Evolutionary conservation across 2,797 vertebrate species (phyloP).

Genomic region (Iguana delicatissima): DNA sequence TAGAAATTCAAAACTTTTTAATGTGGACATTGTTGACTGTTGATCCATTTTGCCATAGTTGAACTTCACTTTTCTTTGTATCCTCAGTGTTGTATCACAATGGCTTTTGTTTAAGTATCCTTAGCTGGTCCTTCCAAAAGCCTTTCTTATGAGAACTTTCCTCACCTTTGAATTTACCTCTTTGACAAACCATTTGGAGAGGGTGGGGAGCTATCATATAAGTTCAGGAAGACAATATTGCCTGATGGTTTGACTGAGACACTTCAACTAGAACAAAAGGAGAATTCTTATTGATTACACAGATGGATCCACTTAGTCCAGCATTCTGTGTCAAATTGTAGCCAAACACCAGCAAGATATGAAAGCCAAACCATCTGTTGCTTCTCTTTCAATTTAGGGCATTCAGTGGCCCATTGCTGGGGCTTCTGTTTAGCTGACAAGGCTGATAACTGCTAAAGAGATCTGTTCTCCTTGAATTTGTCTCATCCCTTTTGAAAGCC

Average conservation of each 20-base stretch:
- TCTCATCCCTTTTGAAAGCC: not conserved
- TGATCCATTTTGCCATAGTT: not conserved
- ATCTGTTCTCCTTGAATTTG: not conserved
- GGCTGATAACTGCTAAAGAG: not conserved
- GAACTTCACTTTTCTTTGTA: not conserved
- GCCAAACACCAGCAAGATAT: not conserved
- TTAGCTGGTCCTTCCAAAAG: not conserved
- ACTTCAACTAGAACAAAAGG: not conserved
- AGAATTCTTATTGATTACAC: not conserved
- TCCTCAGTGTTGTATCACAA: not conserved
- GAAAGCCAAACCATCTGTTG: not conserved
- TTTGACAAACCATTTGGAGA: not conserved
- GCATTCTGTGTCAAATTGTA: not conserved
- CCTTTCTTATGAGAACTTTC: not conserved
- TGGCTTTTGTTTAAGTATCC: not conserved
- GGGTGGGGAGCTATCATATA: not conserved
- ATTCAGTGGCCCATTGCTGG: not conserved
- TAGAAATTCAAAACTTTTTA: not conserved
- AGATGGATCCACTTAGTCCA: not conserved
- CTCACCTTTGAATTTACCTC: not conserved
- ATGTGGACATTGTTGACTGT: not conserved
- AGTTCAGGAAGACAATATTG: not conserved
- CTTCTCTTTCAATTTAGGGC: no score
- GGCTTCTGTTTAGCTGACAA: not conserved
- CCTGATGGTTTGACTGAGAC: not conserved